phyloP scores from a whole-genome alignment of 1,140 invertebrate species.

The Chrysoperla carnea region DNA sequence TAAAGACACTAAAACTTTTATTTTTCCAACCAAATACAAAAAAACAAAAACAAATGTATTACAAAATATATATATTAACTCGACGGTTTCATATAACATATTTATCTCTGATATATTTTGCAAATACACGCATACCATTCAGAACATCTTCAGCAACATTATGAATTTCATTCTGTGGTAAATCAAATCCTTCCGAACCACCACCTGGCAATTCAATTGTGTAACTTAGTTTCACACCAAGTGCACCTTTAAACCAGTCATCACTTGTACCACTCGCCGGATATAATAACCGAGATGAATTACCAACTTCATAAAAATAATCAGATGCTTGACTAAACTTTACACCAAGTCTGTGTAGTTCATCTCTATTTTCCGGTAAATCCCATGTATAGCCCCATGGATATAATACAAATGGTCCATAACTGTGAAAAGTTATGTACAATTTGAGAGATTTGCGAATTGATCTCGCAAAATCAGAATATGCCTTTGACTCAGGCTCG shows the following conservation, averaged over 20 bases:
- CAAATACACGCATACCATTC: conserved; percentile 31
- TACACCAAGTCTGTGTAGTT: conserved; percentile 12
- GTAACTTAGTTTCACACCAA: conserved; percentile 30
- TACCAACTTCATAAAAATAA: conserved; percentile 40
- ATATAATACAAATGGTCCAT: conserved; percentile 49
- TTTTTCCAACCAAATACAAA: too few species aligned
- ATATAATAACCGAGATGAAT: conserved; percentile 50
- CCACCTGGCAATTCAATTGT: conserved; percentile 38
- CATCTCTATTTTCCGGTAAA: conserved; percentile 29
- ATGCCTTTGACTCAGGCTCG: conserved; percentile 42
- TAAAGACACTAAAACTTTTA: too few species aligned
- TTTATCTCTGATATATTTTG: conserved; percentile 9
- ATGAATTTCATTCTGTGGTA: conserved; percentile 35
- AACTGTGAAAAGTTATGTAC: conserved; percentile 49
- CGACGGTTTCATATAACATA: not conserved
- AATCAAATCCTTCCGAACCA: conserved; percentile 35
- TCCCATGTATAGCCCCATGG: conserved; percentile 43
- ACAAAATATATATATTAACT: too few species aligned
- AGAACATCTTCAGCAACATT: conserved; percentile 42
- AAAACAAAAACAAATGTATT: too few species aligned
- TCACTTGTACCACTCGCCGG: conserved; percentile 65
- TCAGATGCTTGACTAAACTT: too few species aligned
- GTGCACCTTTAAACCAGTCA: conserved; percentile 38
- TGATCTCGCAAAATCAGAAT: conserved; percentile 26
- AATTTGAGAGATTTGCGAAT: conserved; percentile 27